Conservation (phyloP, 2,888 invertebrate genomes). For the Diplolepis rosae region DNA sequence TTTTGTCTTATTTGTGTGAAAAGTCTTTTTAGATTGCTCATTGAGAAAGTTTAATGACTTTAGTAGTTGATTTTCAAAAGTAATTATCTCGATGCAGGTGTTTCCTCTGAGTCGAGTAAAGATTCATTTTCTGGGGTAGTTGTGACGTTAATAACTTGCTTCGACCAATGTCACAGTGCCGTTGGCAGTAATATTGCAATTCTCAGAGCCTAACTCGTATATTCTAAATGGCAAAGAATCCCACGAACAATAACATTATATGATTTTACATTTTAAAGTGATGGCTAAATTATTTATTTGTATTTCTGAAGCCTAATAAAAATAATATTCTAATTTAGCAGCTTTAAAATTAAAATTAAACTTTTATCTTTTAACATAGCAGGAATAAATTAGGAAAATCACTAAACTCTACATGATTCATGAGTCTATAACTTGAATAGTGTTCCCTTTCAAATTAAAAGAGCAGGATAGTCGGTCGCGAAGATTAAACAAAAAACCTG, state of each 20-base stretch:
- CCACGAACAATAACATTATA: slow-evolving; percentile 14
- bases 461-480: neutral
- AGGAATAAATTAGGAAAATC: neutral
- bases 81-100: slow-evolving; percentile 24
- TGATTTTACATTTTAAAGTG: neutral
- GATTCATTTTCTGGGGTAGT: slow-evolving; percentile 23
- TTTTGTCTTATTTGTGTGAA: no score
- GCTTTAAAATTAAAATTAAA: no score
- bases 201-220: neutral
- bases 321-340: no score
- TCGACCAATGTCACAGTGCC: slow-evolving; percentile 25
- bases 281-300: neutral
- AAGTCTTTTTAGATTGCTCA: slow-evolving; percentile 1
- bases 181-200: slow-evolving; percentile 11
- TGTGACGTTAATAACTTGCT: slow-evolving; percentile 26
- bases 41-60: slow-evolving; percentile 17
- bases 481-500: neutral
- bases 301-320: neutral
- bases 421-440: slow-evolving; percentile 3
- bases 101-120: neutral
- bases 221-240: neutral
- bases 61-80: slow-evolving; percentile 18
- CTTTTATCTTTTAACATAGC: neutral
- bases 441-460: neutral
- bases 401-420: neutral